Evolutionary conservation across 2,888 invertebrate genomes (phyloP), one percentile per base, ranked within the genome.

Genomic region (Chaetoderma sp.): DNA sequence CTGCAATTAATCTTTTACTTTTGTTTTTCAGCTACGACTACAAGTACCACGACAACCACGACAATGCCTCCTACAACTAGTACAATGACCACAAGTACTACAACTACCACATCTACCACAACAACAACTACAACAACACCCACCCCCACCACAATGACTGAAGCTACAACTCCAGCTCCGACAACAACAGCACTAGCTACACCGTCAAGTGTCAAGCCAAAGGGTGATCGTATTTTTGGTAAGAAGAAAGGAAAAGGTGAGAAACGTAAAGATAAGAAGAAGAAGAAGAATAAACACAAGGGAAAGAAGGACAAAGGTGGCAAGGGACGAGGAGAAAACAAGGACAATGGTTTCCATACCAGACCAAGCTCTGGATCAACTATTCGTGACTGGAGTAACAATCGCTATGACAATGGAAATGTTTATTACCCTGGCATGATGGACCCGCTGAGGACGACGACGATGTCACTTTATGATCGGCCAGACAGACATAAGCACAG

Each of bases 1-100:
- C n/a, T n/a, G n/a, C n/a, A n/a, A n/a, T n/a, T n/a, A n/a, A n/a
- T n/a, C n/a, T n/a, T n/a, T n/a, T n/a, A n/a, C n/a, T n/a, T n/a
- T n/a, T n/a, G n/a, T n/a, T n/a, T n/a, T n/a, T n/a, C 66, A 18
- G 71, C 74, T 0, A 62, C 72, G 4, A 72, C 76, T 0, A 77
- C 75, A 0, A 74, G 73, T 23, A 74, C 77, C 4, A 72, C 76
- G 3, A 70, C 77, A 13, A 56, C 70, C 1, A 70, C 73, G 0
- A 69, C 76, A 21, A 69, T 73, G 3, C 68, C 75, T 0, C 68
- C 78, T 0, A 65, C 74, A 10, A 65, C 74, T 4, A 71, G 76
- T 0, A 71, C 76, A 1, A 67, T 73, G 0, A 72, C 73, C 1
- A 70, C 76, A 2, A 67, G 73, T 5, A 65, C 73, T 0, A 70